phyloP scores from a whole-genome alignment of 2,888 invertebrate genomes.

The Epinotia nisella region DNA sequence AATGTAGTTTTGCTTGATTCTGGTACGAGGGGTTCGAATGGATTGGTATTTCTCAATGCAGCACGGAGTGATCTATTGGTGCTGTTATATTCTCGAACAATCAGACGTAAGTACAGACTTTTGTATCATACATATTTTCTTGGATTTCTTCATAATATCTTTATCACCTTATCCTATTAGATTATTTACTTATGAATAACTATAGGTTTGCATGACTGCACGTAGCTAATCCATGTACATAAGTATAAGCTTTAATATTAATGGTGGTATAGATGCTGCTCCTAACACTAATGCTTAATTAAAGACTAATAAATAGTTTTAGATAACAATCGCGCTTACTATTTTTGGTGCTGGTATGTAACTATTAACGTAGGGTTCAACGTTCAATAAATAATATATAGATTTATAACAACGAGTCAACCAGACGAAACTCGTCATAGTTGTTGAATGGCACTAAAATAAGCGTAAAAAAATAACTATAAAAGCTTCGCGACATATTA shows the following conservation, averaged over 20 bases:
- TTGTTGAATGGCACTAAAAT: slow-evolving; percentile 11
- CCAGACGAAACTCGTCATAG: background rate
- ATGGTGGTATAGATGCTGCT: background rate
- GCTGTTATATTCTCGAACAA: slow-evolving; percentile 53
- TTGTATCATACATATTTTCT: slow-evolving; percentile 56
- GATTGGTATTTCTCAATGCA: slow-evolving; percentile 53
- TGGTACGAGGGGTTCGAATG: slow-evolving; percentile 56
- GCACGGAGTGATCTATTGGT: slow-evolving; percentile 61
- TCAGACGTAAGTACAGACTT: slow-evolving; percentile 68
- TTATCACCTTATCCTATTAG: slow-evolving; percentile 12
- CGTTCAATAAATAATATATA: background rate
- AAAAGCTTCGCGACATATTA: slow-evolving; percentile 1
- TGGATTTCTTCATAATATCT: slow-evolving; percentile 9
- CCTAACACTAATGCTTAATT: slow-evolving; percentile 1
- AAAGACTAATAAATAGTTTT: slow-evolving; percentile 7
- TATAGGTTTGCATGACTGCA: background rate
- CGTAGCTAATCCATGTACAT: background rate
- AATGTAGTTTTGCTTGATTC: slow-evolving; percentile 61
- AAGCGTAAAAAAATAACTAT: background rate
- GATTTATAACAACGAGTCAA: slow-evolving; percentile 16
- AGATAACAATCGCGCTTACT: background rate
- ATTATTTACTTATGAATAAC: slow-evolving; percentile 10
- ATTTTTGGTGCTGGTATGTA: slow-evolving; percentile 15
- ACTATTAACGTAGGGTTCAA: slow-evolving; percentile 9
- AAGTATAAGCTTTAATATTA: background rate